Conservation (phyloP, 2,113 vertebrate genomes). For the Pseudonaja textilis region DNA sequence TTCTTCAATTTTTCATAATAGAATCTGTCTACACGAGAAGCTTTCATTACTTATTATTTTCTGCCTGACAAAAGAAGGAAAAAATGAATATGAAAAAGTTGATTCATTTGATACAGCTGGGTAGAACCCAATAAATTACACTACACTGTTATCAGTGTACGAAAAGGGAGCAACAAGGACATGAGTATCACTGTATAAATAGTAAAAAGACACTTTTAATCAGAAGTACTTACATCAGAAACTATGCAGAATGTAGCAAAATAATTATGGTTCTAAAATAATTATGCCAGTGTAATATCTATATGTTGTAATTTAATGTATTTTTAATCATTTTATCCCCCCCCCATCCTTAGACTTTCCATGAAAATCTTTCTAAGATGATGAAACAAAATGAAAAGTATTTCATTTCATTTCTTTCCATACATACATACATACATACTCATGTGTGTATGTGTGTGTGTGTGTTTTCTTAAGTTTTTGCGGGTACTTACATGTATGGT, state of each 20-base stretch:
- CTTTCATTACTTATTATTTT: constrained; percentile 18
- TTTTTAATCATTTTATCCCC: background rate
- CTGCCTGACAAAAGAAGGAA: background rate
- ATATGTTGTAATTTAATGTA: background rate
- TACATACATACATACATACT: no score
- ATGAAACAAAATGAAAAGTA: background rate
- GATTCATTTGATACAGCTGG: constrained; percentile 26
- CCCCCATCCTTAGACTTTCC: background rate
- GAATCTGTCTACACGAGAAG: constrained; percentile 9
- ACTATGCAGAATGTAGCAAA: background rate
- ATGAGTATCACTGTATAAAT: background rate
- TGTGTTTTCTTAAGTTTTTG: no score
- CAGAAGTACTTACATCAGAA: background rate
- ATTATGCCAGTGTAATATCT: background rate
- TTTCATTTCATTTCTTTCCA: background rate
- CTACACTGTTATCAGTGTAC: background rate
- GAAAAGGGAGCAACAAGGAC: constrained; percentile 9
- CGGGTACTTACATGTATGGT: no score
- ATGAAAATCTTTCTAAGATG: background rate
- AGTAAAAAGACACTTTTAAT: background rate
- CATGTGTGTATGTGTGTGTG: no score
- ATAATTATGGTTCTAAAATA: background rate
- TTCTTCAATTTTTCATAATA: constrained; percentile 14
- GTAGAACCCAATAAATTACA: background rate
- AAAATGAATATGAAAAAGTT: constrained; percentile 27